Percentiles rank a stretch among this genome's conserved stretches.
These are phyloP conservation scores for Lucilia sericata DNA, from an alignment of 1,140 invertebrate species.

Conservation along the genomic window DNA sequence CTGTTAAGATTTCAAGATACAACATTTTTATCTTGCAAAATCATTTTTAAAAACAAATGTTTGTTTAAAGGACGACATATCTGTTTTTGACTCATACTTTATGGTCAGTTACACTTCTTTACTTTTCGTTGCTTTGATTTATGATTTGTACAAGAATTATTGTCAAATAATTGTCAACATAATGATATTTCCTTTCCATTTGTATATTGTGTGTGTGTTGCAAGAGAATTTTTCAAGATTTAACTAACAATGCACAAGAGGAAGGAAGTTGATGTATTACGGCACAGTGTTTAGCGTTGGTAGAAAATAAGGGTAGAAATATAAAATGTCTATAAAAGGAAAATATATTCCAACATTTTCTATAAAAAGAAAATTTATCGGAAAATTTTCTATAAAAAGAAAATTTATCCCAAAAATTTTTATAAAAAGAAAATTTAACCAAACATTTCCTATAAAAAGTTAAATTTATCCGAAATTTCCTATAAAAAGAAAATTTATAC, in stretches of 20 bases:
- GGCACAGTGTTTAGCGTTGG: not conserved
- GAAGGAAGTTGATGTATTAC: not conserved
- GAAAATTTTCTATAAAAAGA: no score
- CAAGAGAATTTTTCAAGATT: conserved; percentile 13
- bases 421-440: no score
- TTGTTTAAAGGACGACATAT: not conserved
- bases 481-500: no score
- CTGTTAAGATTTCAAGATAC: not conserved
- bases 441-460: not conserved
- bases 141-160: not conserved
- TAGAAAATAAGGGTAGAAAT: not conserved
- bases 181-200: conserved; percentile 24
- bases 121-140: conserved; percentile 17
- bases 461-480: no score
- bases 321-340: no score
- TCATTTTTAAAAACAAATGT: not conserved
- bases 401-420: no score
- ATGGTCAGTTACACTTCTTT: not conserved
- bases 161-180: conserved; percentile 5
- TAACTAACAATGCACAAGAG: not conserved
- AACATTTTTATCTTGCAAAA: not conserved
- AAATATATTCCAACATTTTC: no score
- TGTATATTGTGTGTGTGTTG: not conserved
- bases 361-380: no score
- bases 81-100: not conserved